phyloP scores from a whole-genome alignment of 2,797 vertebrate species.

The Mormyrops boulengeri region DNA sequence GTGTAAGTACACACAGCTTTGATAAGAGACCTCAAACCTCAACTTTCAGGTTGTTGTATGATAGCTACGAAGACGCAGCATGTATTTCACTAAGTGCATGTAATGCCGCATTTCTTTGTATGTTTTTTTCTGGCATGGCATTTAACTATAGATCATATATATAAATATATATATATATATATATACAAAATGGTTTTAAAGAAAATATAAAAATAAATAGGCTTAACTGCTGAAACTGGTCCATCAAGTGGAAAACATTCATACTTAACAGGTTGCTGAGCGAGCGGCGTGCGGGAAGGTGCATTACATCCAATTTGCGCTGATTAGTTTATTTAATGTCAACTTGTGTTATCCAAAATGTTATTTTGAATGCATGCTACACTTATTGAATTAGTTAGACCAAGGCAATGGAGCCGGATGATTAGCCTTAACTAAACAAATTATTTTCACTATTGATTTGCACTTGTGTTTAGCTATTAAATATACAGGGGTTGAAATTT shows the following conservation, averaged over 20 bases:
- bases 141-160: slow-evolving; percentile 72
- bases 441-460: slow-evolving; percentile 63
- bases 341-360: slow-evolving; percentile 66
- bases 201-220: slow-evolving; percentile 47
- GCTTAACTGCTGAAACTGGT: slow-evolving; percentile 48
- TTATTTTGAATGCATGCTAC: slow-evolving; percentile 82
- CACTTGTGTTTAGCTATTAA: slow-evolving; percentile 65
- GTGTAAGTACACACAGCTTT: slow-evolving; percentile 61
- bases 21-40: slow-evolving; percentile 54
- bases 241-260: slow-evolving; percentile 64
- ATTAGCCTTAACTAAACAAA: slow-evolving; percentile 84
- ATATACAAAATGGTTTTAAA: slow-evolving; percentile 71
- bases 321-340: slow-evolving; percentile 67
- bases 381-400: slow-evolving; percentile 70
- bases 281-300: slow-evolving; percentile 48
- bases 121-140: slow-evolving; percentile 82
- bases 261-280: slow-evolving; percentile 60
- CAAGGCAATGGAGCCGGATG: slow-evolving; percentile 71
- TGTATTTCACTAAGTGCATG: slow-evolving; percentile 85
- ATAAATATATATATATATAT: slow-evolving; percentile 59
- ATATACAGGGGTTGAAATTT: slow-evolving; percentile 55
- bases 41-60: slow-evolving; percentile 63
- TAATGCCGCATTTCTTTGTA: slow-evolving; percentile 72
- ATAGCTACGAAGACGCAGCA: slow-evolving; percentile 79
- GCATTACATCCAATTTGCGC: slow-evolving; percentile 59